Conservation (phyloP, 2,113 vertebrate species). For the Azemiops feae region DNA sequence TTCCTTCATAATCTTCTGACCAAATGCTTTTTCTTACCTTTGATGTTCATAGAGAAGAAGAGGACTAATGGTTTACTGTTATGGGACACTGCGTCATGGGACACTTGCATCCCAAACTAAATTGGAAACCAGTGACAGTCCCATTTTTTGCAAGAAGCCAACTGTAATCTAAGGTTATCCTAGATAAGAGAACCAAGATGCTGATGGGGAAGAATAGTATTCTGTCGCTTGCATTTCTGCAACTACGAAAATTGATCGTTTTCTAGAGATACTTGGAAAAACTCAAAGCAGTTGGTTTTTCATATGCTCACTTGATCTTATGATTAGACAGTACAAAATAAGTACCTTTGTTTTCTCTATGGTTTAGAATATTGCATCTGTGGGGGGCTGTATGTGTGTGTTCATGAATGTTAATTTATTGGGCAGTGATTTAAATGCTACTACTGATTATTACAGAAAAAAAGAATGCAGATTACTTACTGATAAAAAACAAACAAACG, state of each 20-base stretch:
- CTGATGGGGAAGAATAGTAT: neutral
- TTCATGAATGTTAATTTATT: neutral
- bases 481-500: neutral
- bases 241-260: conserved; percentile 5
- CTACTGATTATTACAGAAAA: neutral
- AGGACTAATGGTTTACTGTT: neutral
- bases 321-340: conserved; percentile 54
- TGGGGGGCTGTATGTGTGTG: neutral
- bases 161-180: conserved; percentile 35
- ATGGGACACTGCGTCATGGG: neutral
- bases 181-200: neutral
- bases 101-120: neutral
- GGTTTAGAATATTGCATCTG: conserved; percentile 45
- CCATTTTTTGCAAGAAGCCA: conserved; percentile 2
- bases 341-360: conserved; percentile 50
- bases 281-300: conserved; percentile 32
- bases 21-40: neutral
- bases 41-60: neutral
- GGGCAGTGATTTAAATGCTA: neutral
- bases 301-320: conserved; percentile 53
- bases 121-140: conserved; percentile 3
- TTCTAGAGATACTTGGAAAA: neutral
- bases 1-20: neutral
- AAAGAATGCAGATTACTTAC: neutral
- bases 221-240: conserved; percentile 25